Evolutionary conservation across 2,113 vertebrate genomes (phyloP), one percentile per base, ranked within the genome.

Genomic region (Leucopsar rothschildi): DNA sequence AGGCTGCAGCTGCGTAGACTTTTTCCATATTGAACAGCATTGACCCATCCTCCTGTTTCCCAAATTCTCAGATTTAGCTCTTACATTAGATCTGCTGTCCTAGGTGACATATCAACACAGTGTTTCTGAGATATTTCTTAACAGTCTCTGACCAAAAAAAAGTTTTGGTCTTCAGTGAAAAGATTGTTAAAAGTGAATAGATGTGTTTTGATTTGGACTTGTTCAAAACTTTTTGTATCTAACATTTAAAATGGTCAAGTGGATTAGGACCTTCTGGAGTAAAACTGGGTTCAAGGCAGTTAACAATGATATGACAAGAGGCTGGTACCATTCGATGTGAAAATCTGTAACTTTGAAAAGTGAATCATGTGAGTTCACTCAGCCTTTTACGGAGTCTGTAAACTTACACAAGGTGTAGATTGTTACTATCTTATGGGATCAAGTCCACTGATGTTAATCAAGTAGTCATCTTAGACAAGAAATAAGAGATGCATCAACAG

Each of bases 71-170:
- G 33, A 27, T 50, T 68, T 63, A 31, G 8, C 4, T 72, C 13
- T 53, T 78, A 4, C n/a, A 8, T 80, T 39, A 29, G 13, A 55
- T 81, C 10, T 0, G 2, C 25, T 69, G 44, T n/a, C 23, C 7
- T 73, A n/a, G 17, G 11, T 37, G 20, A 6, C 2, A 0, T 35
- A 52, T 42, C 60, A 78, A 9, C 39, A 37, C 9, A 27, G 0
- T 37, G 6, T 81, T 92, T 82, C 73, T 90, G 45, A 85, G 31
- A 29, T 49, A 18, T 9, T n/a, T 71, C 22, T 33, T 53, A 33
- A 47, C 15, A 44, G 22, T 59, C 14, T 69, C 25, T 81, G 29
- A 71, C 21, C 28, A 64, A 68, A 71, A 76, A 39, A 42, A 6
- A 68, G 12, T 75, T 75, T 55, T 23, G 1, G 1, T 72, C 49